Evolutionary conservation across 2,113 vertebrate genomes (phyloP).

Genomic region (Ceratotherium simum): DNA sequence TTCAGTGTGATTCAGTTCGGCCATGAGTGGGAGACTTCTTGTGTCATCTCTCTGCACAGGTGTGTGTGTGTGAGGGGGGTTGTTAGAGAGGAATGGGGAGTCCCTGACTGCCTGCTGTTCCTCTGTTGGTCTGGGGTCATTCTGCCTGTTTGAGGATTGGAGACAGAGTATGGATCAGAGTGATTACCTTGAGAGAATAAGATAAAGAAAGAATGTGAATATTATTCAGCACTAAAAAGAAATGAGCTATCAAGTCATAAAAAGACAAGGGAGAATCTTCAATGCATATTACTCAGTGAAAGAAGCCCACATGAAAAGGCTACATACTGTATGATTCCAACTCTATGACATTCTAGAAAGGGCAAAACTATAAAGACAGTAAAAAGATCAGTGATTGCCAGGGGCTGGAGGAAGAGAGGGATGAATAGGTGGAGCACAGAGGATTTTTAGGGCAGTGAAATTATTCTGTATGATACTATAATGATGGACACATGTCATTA

Average conservation of each 20-base stretch:
- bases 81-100: too few relatives aligned
- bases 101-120: not conserved
- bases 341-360: not conserved
- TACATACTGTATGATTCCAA: not conserved
- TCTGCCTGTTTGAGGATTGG: not conserved
- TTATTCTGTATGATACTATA: not conserved
- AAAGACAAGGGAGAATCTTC: not conserved
- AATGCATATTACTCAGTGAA: not conserved
- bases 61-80: not conserved
- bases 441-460: not conserved
- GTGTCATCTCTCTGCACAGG: not conserved
- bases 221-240: not conserved
- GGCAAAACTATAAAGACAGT: not conserved
- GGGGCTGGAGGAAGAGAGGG: too few relatives aligned
- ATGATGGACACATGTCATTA: not conserved
- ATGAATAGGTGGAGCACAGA: not conserved
- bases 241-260: not conserved
- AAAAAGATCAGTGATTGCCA: not conserved
- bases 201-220: not conserved
- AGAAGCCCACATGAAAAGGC: not conserved
- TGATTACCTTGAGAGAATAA: not conserved
- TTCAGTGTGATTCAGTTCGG: not conserved
- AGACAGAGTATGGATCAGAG: not conserved
- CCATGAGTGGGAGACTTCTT: not conserved
- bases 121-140: not conserved